phyloP scores from a whole-genome alignment of 2,888 invertebrate species.

The Eilema depressum region DNA sequence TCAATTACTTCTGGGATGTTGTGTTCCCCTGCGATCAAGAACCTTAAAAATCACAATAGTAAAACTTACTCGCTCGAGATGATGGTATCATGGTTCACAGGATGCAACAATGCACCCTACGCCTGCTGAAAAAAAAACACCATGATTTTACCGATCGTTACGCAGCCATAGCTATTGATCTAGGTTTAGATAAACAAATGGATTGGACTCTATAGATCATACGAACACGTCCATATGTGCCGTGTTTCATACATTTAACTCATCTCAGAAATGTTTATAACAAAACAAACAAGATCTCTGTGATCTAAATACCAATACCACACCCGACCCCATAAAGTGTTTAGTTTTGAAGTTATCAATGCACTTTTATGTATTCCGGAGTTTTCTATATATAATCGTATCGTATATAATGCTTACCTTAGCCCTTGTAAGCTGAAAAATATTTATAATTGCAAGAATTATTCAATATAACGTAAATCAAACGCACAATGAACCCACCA shows the following conservation, averaged over 20 bases:
- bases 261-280: constrained; percentile 62
- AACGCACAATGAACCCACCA: constrained; percentile 67
- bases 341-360: constrained; percentile 52
- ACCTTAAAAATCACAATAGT: not conserved
- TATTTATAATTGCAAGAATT: constrained; percentile 57
- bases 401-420: constrained; percentile 61
- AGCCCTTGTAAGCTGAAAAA: constrained; percentile 61
- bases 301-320: constrained; percentile 84
- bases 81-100: constrained; percentile 93
- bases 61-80: constrained; percentile 92
- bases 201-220: constrained; percentile 37
- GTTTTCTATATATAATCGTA: constrained; percentile 16
- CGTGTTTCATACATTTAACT: constrained; percentile 58
- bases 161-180: constrained; percentile 68
- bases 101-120: constrained; percentile 88
- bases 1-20: not conserved
- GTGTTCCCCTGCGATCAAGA: not conserved
- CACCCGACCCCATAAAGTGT: constrained; percentile 64
- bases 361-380: constrained; percentile 10
- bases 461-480: constrained; percentile 55
- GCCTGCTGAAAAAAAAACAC: constrained; percentile 81
- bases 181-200: constrained; percentile 37
- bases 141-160: constrained; percentile 59
- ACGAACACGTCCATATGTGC: constrained; percentile 57
- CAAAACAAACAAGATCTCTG: constrained; percentile 80